phyloP scores from a whole-genome alignment of 2,113 vertebrate species.

The Athene noctua region DNA sequence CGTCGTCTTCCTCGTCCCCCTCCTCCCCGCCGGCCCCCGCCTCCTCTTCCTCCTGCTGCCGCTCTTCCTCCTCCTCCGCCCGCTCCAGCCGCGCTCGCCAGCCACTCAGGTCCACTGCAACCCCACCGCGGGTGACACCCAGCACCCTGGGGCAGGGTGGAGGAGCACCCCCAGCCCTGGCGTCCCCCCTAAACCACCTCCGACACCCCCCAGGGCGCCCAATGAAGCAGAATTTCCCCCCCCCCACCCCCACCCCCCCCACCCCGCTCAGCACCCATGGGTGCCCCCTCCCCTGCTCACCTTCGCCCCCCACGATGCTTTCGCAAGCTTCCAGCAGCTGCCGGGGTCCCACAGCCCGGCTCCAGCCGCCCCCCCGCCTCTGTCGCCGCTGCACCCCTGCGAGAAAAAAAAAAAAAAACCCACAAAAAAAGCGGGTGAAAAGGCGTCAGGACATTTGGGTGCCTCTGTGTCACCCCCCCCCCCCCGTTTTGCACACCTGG shows the following conservation, averaged over 20 bases:
- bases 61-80: slow-evolving; percentile 73
- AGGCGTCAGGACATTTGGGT: fast-evolving
- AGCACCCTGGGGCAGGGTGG: too few relatives aligned
- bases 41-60: slow-evolving; percentile 70
- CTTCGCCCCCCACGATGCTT: slow-evolving; percentile 83
- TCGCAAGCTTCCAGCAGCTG: slow-evolving; percentile 87
- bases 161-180: too few relatives aligned
- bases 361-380: slow-evolving; percentile 79
- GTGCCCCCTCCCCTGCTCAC: slow-evolving; percentile 37
- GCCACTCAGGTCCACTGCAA: slow-evolving; percentile 86
- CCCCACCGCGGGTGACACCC: neutral
- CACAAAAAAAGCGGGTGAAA: too few relatives aligned
- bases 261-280: neutral
- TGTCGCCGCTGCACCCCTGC: slow-evolving; percentile 76
- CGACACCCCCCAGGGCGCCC: too few relatives aligned
- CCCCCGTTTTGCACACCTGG: too few relatives aligned
- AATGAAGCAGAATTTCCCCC: too few relatives aligned
- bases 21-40: slow-evolving; percentile 76
- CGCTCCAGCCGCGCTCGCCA: slow-evolving; percentile 91
- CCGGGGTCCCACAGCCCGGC: slow-evolving; percentile 80
- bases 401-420: too few relatives aligned
- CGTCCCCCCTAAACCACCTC: too few relatives aligned
- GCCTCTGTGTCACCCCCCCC: neutral
- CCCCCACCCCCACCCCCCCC: too few relatives aligned
- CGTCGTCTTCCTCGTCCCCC: slow-evolving; percentile 75